These are phyloP conservation scores for Xestia xanthographa DNA, from an alignment of 2,888 invertebrate species.

Conservation along the genomic window DNA sequence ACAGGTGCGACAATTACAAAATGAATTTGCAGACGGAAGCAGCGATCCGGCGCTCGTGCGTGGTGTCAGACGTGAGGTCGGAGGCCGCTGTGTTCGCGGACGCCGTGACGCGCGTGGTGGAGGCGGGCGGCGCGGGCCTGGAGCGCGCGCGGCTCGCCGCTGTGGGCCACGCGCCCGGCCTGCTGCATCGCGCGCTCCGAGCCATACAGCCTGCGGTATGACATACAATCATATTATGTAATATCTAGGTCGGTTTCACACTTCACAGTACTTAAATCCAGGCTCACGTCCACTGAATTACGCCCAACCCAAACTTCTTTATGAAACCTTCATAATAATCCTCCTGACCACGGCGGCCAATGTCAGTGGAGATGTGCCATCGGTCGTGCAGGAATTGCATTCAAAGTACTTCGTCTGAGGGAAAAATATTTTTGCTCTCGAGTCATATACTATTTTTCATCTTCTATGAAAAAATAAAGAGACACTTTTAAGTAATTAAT, in stretches of 20 bases:
- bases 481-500: no score
- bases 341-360: background rate
- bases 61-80: slow-evolving; percentile 64
- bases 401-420: no score
- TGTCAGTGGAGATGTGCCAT: background rate
- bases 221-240: background rate
- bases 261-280: no score
- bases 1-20: background rate
- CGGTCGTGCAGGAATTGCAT: no score
- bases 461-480: no score
- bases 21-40: slow-evolving; percentile 73
- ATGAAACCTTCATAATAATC: background rate
- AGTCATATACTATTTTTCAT: no score
- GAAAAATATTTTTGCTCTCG: no score
- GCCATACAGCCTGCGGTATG: slow-evolving; percentile 71
- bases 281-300: no score
- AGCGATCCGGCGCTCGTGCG: slow-evolving; percentile 74
- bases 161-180: slow-evolving; percentile 47
- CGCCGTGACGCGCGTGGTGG: slow-evolving; percentile 82
- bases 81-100: slow-evolving; percentile 82
- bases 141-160: slow-evolving; percentile 73
- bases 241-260: no score
- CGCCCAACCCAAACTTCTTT: no score
- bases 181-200: slow-evolving; percentile 68
- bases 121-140: slow-evolving; percentile 78